Evolutionary conservation across 2,113 vertebrate genomes (phyloP).

Genomic region (Sylvia atricapilla): DNA sequence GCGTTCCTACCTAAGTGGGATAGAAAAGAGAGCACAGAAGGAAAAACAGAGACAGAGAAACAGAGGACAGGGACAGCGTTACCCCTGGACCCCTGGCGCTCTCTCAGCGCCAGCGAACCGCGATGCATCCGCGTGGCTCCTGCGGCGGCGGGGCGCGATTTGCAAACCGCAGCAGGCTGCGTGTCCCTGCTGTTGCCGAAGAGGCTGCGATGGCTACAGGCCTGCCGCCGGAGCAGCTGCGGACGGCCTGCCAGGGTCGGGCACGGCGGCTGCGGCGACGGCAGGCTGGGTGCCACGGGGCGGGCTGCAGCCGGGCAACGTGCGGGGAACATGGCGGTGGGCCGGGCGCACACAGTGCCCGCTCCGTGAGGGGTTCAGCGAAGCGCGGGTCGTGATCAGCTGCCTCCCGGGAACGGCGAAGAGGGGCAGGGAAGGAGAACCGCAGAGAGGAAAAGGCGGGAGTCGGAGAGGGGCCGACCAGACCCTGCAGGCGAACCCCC

Average conservation of each 20-base stretch:
- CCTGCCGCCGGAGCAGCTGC: not conserved
- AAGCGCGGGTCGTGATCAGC: not conserved
- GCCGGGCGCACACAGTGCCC: not conserved
- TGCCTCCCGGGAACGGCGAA: not conserved
- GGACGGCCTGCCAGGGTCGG: not conserved
- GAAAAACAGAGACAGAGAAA: too few species aligned
- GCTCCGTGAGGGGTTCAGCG: not conserved
- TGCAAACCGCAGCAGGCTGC: too few species aligned
- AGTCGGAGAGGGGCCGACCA: not conserved
- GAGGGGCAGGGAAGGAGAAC: not conserved
- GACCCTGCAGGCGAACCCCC: too few species aligned
- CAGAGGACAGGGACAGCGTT: too few species aligned
- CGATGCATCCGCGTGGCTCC: not conserved
- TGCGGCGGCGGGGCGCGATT: not conserved
- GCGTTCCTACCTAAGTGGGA: not conserved
- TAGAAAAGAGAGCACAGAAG: too few species aligned
- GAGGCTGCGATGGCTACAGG: not conserved
- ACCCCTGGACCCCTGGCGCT: fast-evolving
- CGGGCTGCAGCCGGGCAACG: not conserved
- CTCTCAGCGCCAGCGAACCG: not conserved
- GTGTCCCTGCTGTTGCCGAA: not conserved
- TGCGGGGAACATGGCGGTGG: not conserved
- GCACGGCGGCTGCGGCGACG: not conserved
- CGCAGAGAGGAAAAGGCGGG: not conserved
- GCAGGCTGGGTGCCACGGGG: not conserved